These are phyloP conservation scores for Drepana falcataria DNA, from an alignment of 2,888 invertebrate species.

Conservation along the genomic window DNA sequence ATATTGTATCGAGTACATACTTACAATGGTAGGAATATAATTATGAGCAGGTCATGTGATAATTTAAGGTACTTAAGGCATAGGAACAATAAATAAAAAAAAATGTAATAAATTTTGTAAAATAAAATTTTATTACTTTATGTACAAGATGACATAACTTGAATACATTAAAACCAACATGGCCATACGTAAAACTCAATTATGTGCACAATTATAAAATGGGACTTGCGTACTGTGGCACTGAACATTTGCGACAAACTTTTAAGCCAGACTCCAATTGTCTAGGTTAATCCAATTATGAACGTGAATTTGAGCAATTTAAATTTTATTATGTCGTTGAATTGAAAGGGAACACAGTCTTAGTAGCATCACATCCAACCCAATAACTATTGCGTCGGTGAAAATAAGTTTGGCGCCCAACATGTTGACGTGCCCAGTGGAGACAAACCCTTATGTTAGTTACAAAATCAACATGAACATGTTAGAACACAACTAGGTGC, in stretches of 20 bases:
- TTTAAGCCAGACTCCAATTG: background rate
- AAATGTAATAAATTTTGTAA: slow-evolving; percentile 55
- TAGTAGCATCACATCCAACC: no score
- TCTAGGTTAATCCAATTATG: no score
- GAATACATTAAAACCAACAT: slow-evolving; percentile 50
- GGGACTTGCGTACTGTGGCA: slow-evolving; percentile 8
- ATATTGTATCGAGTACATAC: background rate
- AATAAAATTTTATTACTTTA: slow-evolving; percentile 75
- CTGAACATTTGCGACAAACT: slow-evolving; percentile 9
- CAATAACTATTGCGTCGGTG: no score
- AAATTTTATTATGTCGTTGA: background rate
- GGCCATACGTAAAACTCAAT: slow-evolving; percentile 29
- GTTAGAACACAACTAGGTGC: slow-evolving; percentile 14
- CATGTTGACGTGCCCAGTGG: slow-evolving; percentile 14
- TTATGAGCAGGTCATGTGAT: no score
- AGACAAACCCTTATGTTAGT: slow-evolving; percentile 10
- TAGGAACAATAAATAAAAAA: slow-evolving; percentile 37
- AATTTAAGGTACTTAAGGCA: background rate
- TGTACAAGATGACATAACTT: slow-evolving; percentile 65
- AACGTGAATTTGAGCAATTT: background rate
- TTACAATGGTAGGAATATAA: no score
- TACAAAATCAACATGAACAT: slow-evolving; percentile 6
- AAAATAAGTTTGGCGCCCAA: no score
- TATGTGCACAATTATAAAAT: slow-evolving; percentile 16
- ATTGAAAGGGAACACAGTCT: no score